These are phyloP conservation scores for Drosophila bocki DNA, from an alignment of 1,140 invertebrate genomes.

Conservation along the genomic window DNA sequence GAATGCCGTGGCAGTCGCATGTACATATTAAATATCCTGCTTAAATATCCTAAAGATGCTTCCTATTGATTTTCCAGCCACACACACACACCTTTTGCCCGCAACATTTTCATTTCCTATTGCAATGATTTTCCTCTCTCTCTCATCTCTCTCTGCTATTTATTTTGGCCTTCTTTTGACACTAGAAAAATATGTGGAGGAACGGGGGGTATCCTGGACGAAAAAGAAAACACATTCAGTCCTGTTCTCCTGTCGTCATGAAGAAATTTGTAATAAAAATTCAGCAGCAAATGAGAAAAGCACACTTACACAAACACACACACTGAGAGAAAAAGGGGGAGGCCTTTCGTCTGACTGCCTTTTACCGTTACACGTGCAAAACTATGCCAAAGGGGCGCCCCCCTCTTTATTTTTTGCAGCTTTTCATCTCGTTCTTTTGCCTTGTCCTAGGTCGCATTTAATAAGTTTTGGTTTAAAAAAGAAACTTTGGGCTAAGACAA, in stretches of 20 bases:
- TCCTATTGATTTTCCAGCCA: constrained; percentile 69
- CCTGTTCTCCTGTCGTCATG: constrained; percentile 52
- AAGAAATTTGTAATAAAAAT: constrained; percentile 84
- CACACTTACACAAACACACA: constrained; percentile 40
- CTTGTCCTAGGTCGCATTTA: constrained; percentile 43
- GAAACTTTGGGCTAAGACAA: constrained; percentile 28
- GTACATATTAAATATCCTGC: constrained; percentile 81
- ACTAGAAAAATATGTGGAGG: constrained; percentile 3
- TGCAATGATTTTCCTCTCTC: constrained; percentile 71
- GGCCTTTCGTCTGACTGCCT: constrained; percentile 18
- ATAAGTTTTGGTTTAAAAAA: constrained; percentile 33
- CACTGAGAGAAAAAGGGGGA: not conserved
- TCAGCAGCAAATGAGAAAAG: constrained; percentile 82
- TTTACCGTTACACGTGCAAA: constrained; percentile 72
- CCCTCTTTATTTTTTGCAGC: not conserved
- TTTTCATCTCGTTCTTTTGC: constrained; percentile 3
- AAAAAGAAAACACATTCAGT: constrained; percentile 34
- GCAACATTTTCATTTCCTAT: constrained; percentile 81
- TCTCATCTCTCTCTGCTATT: constrained; percentile 60
- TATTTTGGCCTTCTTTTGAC: constrained; percentile 65
- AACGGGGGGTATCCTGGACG: not conserved
- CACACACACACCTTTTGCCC: constrained; percentile 9
- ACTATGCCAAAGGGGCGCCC: constrained; percentile 65
- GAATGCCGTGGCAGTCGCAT: constrained; percentile 25
- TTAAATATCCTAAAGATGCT: constrained; percentile 72